Evolutionary conservation across 2,888 invertebrate species (phyloP).

Genomic region (Cataglyphis livida): DNA sequence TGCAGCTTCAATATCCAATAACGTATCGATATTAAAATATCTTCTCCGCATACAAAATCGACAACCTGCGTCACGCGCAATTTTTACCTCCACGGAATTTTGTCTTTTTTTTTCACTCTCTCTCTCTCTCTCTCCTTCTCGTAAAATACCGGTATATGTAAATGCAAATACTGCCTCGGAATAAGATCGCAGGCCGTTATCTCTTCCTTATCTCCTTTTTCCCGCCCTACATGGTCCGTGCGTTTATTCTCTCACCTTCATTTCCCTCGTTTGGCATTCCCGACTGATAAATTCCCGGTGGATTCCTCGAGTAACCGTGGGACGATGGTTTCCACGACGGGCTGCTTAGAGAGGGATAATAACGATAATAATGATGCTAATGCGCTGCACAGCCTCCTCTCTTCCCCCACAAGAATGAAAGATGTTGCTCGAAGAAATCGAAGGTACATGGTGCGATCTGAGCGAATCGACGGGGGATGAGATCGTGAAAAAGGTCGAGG

Average conservation of each 20-base stretch:
- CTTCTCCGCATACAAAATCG: conserved; percentile 30
- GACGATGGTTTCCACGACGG: conserved; percentile 46
- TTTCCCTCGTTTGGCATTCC: conserved; percentile 66
- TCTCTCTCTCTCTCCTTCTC: not conserved
- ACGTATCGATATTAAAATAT: conserved; percentile 44
- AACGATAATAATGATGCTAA: conserved; percentile 76
- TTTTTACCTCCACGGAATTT: conserved; percentile 30
- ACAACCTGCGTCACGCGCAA: conserved; percentile 16
- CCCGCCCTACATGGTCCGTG: conserved; percentile 29
- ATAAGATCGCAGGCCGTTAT: conserved; percentile 72
- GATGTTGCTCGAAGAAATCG: conserved; percentile 17
- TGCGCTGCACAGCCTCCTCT: conserved; percentile 42
- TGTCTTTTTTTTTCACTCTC: conserved; percentile 8
- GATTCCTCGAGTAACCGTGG: conserved; percentile 66
- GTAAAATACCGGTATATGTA: conserved; percentile 67
- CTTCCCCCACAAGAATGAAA: not conserved
- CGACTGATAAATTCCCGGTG: conserved; percentile 74
- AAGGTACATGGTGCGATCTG: conserved; percentile 14
- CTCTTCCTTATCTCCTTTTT: conserved; percentile 64
- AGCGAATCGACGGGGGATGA: not conserved
- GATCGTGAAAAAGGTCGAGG: not conserved
- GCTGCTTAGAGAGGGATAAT: conserved; percentile 70
- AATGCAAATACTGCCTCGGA: conserved; percentile 73
- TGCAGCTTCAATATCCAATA: conserved; percentile 25
- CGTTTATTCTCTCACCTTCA: conserved; percentile 28